Evolutionary conservation across 2,113 vertebrate species (phyloP).

Genomic region (Haemorhous mexicanus): DNA sequence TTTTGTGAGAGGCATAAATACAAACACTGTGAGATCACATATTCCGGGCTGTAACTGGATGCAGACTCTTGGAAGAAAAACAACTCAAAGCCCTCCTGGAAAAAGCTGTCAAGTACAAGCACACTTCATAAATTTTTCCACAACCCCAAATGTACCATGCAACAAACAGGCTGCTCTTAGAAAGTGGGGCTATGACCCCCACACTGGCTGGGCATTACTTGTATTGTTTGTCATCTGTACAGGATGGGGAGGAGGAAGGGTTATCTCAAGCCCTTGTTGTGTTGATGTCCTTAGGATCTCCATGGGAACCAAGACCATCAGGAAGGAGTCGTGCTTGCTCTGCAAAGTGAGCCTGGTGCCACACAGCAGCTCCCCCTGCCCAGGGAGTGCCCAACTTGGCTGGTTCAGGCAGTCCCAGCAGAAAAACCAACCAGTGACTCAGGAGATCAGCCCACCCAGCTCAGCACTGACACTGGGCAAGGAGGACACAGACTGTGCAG

Average conservation of each 20-base stretch:
- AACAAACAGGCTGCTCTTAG: constrained; percentile 14
- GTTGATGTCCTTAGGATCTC: not conserved
- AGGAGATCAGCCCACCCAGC: not conserved
- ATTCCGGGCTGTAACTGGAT: constrained; percentile 68
- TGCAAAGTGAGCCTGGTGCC: not conserved
- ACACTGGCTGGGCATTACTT: not conserved
- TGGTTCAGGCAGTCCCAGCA: not conserved
- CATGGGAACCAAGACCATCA: not conserved
- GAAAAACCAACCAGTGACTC: not conserved
- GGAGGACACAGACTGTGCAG: not conserved
- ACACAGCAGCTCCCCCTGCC: not conserved
- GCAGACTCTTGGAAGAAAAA: constrained; percentile 74
- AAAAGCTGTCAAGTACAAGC: constrained; percentile 57
- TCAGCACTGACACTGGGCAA: not conserved
- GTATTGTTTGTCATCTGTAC: not conserved
- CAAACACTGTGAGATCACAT: constrained; percentile 76
- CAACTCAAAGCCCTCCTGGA: constrained; percentile 62
- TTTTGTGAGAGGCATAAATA: constrained; percentile 68
- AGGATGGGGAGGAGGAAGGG: not conserved
- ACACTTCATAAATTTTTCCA: constrained; percentile 69
- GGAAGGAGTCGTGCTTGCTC: not conserved
- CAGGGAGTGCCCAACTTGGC: not conserved
- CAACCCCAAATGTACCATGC: constrained; percentile 37
- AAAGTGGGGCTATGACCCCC: not conserved
- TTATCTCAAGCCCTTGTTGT: not conserved